Conservation (phyloP, 2,888 invertebrate species). For the Lysandra coridon region DNA sequence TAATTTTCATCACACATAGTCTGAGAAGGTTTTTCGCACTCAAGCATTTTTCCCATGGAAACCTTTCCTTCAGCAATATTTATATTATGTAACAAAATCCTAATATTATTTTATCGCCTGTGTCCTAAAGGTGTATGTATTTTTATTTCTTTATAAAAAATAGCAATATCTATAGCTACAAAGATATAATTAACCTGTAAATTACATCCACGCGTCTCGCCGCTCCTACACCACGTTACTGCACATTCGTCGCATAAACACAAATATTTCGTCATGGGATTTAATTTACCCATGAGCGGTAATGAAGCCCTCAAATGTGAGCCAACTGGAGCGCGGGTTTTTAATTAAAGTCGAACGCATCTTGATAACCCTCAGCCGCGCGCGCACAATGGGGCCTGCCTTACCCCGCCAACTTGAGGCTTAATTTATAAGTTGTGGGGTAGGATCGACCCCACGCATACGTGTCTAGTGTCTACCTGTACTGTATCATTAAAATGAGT, state of each 20-base stretch:
- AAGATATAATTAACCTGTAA: not conserved
- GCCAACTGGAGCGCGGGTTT: slow-evolving; percentile 43
- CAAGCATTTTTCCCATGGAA: too few relatives aligned
- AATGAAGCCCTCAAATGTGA: slow-evolving; percentile 29
- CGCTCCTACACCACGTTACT: not conserved
- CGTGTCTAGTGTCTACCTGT: not conserved
- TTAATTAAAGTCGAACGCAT: slow-evolving; percentile 44
- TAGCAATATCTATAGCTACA: not conserved
- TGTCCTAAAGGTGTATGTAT: too few relatives aligned
- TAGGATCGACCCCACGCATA: not conserved
- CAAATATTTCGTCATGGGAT: not conserved
- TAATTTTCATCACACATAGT: too few relatives aligned
- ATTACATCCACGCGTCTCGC: not conserved
- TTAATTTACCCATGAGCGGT: slow-evolving; percentile 8
- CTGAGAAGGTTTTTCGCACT: too few relatives aligned
- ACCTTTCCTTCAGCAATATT: too few relatives aligned
- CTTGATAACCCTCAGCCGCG: slow-evolving; percentile 37
- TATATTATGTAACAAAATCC: too few relatives aligned
- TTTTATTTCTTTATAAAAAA: too few relatives aligned
- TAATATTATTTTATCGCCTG: too few relatives aligned
- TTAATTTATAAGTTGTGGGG: slow-evolving; percentile 28
- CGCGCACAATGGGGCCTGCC: not conserved
- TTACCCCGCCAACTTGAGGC: slow-evolving; percentile 24
- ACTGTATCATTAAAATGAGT: not conserved
- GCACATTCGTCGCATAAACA: not conserved